phyloP scores from a whole-genome alignment of 2,797 vertebrate species.

The Falco novaeseelandiae region DNA sequence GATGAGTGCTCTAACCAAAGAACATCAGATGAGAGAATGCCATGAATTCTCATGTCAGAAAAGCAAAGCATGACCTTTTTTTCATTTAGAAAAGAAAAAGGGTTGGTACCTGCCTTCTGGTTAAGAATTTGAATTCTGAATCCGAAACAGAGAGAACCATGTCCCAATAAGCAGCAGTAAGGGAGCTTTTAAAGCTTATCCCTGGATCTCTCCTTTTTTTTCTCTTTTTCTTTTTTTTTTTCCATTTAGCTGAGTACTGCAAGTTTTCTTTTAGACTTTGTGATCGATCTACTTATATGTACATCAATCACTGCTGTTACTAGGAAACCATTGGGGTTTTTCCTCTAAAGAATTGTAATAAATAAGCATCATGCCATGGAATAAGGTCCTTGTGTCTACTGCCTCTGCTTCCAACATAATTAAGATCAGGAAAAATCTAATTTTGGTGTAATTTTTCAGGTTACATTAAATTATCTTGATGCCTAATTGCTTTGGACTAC shows the following conservation, averaged over 20 bases:
- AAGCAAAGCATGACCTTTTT: not conserved
- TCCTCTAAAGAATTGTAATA: constrained; percentile 48
- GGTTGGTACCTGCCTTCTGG: not conserved
- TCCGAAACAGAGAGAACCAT: not conserved
- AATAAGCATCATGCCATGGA: constrained; percentile 29
- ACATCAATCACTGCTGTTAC: constrained; percentile 51
- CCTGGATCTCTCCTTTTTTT: not conserved
- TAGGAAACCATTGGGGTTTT: constrained; percentile 45
- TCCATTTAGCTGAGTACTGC: constrained; percentile 39
- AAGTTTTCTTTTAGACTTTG: constrained; percentile 34
- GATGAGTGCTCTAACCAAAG: not conserved
- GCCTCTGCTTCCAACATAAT: constrained; percentile 45
- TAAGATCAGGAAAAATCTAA: constrained; percentile 61
- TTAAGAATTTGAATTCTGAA: constrained; percentile 12
- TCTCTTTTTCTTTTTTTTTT: not conserved
- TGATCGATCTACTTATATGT: constrained; percentile 47
- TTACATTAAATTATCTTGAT: constrained; percentile 59
- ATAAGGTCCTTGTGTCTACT: constrained; percentile 7
- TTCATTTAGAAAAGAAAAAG: not conserved
- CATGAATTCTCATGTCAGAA: not conserved
- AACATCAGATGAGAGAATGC: not conserved
- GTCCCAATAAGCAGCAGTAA: not conserved
- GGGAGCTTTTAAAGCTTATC: not conserved
- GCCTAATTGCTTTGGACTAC: constrained; percentile 31
- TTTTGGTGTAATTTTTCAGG: constrained; percentile 30